Conservation (phyloP, 2,888 invertebrate species). For the Lasioglossum oenotherae region DNA sequence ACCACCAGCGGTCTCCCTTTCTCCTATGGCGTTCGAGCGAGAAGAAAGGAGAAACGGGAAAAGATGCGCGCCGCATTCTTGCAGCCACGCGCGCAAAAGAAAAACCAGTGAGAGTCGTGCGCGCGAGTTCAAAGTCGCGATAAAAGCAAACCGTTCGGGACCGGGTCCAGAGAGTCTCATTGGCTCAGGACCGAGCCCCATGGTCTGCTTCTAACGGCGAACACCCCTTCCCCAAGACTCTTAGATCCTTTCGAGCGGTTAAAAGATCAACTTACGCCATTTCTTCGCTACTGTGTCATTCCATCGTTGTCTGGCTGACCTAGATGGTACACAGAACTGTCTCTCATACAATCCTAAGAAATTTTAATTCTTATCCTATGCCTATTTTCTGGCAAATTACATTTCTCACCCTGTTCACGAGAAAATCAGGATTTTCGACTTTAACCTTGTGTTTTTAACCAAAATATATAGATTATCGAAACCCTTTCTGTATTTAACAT, state of each 20-base stretch:
- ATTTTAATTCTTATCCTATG: neutral
- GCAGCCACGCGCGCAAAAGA: slow-evolving; percentile 60
- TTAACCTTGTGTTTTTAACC: neutral
- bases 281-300: neutral
- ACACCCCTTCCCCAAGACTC: neutral
- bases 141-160: slow-evolving; percentile 18
- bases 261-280: neutral
- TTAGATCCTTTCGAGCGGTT: neutral
- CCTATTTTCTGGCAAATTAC: neutral
- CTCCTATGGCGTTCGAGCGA: slow-evolving; percentile 59
- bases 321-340: neutral
- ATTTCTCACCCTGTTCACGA: neutral
- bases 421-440: neutral
- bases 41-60: slow-evolving; percentile 69
- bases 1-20: slow-evolving; percentile 64
- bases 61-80: slow-evolving; percentile 70
- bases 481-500: no score
- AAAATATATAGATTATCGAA: no score
- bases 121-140: slow-evolving; percentile 20
- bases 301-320: neutral
- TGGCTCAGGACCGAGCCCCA: neutral
- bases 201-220: neutral
- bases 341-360: neutral
- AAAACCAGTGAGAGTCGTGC: slow-evolving; percentile 71
- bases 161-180: neutral